Percentiles rank a stretch among this genome's conserved stretches.
phyloP scores from a whole-genome alignment of 2,113 vertebrate species.

The Paratilapia polleni region DNA sequence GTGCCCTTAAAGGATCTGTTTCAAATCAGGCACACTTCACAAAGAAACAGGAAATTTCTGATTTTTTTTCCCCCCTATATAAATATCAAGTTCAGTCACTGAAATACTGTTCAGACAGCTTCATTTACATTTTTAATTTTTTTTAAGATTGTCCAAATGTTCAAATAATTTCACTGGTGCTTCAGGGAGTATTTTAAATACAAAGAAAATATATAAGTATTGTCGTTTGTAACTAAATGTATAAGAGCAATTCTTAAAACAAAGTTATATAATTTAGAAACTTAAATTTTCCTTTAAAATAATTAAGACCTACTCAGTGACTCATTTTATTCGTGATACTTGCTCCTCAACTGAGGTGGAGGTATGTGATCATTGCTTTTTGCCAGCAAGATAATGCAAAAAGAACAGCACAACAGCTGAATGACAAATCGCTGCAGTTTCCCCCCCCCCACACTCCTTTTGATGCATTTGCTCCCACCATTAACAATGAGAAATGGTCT shows the following conservation, averaged over 20 bases:
- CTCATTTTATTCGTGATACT: neutral
- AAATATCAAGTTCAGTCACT: conserved; percentile 5
- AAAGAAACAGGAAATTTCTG: neutral
- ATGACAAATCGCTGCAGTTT: neutral
- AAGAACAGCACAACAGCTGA: neutral
- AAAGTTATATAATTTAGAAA: neutral
- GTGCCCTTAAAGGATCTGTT: neutral
- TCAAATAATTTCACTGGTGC: neutral
- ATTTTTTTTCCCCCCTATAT: neutral
- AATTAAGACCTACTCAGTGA: neutral
- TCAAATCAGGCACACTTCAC: neutral
- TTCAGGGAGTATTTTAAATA: neutral
- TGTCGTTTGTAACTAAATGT: neutral
- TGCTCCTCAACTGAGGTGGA: neutral
- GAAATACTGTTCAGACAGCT: neutral
- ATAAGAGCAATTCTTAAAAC: neutral
- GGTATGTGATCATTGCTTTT: neutral
- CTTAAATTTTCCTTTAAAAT: neutral
- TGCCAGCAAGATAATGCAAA: no score
- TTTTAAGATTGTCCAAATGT: conserved; percentile 38
- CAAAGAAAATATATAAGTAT: neutral
- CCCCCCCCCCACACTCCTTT: neutral
- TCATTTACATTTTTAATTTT: neutral
- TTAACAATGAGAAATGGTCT: neutral
- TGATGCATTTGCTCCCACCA: neutral